Conservation (phyloP, 2,888 invertebrate species). For the Embidobia sp. region DNA sequence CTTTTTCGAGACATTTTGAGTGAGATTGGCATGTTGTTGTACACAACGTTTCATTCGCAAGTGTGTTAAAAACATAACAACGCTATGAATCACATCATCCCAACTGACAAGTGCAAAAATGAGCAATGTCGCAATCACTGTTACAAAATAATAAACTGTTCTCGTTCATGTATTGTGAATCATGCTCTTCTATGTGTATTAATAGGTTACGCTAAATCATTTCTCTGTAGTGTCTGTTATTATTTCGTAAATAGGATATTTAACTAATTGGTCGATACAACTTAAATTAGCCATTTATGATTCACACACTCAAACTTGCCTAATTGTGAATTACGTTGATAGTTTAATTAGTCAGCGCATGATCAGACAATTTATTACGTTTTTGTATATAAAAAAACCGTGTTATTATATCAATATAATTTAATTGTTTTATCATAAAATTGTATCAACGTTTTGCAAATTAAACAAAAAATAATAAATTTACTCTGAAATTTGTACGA, state of each 20-base stretch:
- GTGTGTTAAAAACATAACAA: conserved; percentile 54
- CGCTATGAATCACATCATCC: conserved; percentile 59
- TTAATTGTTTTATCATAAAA: too few species aligned
- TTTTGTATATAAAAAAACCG: too few species aligned
- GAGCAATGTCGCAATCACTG: conserved; percentile 63
- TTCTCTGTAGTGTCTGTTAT: conserved; percentile 11
- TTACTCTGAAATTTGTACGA: too few species aligned
- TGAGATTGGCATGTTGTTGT: conserved; percentile 53
- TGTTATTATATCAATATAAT: too few species aligned
- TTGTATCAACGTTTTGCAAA: too few species aligned
- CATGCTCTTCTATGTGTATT: conserved; percentile 51
- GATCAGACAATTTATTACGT: too few species aligned
- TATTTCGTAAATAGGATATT: conserved; percentile 18
- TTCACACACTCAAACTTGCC: not conserved
- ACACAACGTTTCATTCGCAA: conserved; percentile 42
- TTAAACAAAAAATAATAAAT: too few species aligned
- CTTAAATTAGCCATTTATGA: conserved; percentile 11
- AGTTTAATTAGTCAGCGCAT: not conserved
- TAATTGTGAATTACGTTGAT: conserved; percentile 3
- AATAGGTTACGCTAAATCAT: conserved; percentile 59
- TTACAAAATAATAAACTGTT: conserved; percentile 65
- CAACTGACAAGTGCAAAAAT: conserved; percentile 59
- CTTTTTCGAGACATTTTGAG: not conserved
- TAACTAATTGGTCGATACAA: conserved; percentile 14
- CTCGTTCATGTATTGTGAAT: conserved; percentile 62